These are phyloP conservation scores for Threskiornis aethiopicus DNA, from an alignment of 2,797 vertebrate genomes.

Conservation along the genomic window DNA sequence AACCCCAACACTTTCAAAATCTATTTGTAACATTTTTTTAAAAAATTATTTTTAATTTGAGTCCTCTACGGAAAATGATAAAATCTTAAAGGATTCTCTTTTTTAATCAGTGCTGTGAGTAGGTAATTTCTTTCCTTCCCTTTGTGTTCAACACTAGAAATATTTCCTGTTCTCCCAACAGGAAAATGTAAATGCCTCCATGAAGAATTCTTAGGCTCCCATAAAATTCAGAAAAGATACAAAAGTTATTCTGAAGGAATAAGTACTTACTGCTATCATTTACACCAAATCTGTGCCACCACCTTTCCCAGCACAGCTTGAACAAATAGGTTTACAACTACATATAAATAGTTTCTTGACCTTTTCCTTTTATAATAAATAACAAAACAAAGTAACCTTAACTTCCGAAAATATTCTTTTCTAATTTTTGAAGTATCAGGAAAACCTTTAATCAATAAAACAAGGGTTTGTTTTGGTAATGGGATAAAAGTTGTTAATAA, in stretches of 20 bases:
- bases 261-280: not conserved
- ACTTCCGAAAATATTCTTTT: not conserved
- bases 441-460: not conserved
- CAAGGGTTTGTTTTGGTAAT: not conserved
- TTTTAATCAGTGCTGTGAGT: not conserved
- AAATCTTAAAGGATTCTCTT: not conserved
- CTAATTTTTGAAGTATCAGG: not conserved
- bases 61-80: not conserved
- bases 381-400: not conserved
- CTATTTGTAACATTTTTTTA: not conserved
- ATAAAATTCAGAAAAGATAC: not conserved
- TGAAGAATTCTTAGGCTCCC: not conserved
- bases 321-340: not conserved
- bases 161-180: not conserved
- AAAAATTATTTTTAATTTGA: not conserved
- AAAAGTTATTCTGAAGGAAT: not conserved
- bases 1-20: not conserved
- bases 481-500: not conserved
- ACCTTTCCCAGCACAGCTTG: not conserved
- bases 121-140: not conserved
- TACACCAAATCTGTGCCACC: not conserved
- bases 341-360: not conserved
- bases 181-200: not conserved
- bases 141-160: not conserved
- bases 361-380: not conserved